A percentile compares a stretch with the other conserved stretches of the same genome.
Conservation (phyloP, 2,797 vertebrate species). For the Hyperoplus lanceolatus region DNA sequence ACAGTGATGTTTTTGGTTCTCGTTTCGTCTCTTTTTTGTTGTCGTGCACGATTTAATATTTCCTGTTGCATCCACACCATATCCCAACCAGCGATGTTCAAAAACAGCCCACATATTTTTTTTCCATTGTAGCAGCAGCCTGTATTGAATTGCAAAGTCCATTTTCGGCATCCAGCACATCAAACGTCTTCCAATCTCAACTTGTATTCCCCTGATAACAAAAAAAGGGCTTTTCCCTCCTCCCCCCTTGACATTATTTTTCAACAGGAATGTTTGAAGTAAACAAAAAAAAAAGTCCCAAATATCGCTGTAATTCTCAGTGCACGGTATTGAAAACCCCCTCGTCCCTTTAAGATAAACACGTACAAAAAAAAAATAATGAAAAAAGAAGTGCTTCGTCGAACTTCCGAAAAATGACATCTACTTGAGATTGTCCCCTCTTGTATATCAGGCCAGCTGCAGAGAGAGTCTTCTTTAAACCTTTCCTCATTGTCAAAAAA, state of each 20-base stretch:
- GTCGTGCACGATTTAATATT: slow-evolving; percentile 35
- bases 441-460: slow-evolving; percentile 76
- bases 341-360: slow-evolving; percentile 70
- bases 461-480: slow-evolving; percentile 65
- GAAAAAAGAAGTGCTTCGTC: slow-evolving; percentile 71
- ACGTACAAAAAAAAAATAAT: slow-evolving; percentile 67
- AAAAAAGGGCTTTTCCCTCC: slow-evolving; percentile 29
- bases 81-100: slow-evolving; percentile 46
- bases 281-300: slow-evolving; percentile 70
- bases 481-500: slow-evolving; percentile 58
- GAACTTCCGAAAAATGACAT: slow-evolving; percentile 59
- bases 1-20: slow-evolving; percentile 77
- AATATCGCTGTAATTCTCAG: slow-evolving; percentile 80
- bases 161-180: slow-evolving; percentile 80
- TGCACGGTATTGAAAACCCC: slow-evolving; percentile 70
- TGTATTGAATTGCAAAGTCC: slow-evolving; percentile 68
- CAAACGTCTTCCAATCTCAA: slow-evolving; percentile 64
- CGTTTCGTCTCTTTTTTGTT: slow-evolving; percentile 39
- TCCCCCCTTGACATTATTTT: slow-evolving; percentile 52
- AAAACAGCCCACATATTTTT: slow-evolving; percentile 57
- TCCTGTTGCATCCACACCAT: slow-evolving; percentile 33
- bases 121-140: slow-evolving; percentile 76
- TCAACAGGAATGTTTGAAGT: slow-evolving; percentile 85
- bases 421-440: slow-evolving; percentile 54
- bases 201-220: slow-evolving; percentile 51